phyloP scores from a whole-genome alignment of 1,140 invertebrate genomes.

The roundworm (Caenorhabditis elegans) region WBcel235 BX284604.4:8215501-8216000 shows the following conservation, averaged over 20 bases:
- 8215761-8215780: neutral
- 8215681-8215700: constrained; percentile 51
- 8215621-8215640: constrained; percentile 14
- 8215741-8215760: constrained; percentile 30
- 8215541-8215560: constrained; percentile 89
- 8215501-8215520: constrained; percentile 80
- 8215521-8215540: constrained; percentile 83
- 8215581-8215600: neutral
- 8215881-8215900: no score
- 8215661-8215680: constrained; percentile 58
- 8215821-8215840: constrained; percentile 38
- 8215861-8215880: neutral
- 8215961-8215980: no score
- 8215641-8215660: constrained; percentile 43
- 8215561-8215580: constrained; percentile 76
- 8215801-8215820: neutral
- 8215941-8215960: no score
- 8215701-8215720: constrained; percentile 45
- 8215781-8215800: constrained; percentile 12
- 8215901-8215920: no score
- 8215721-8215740: constrained; percentile 41
- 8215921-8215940: no score
- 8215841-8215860: neutral
- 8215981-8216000: no score
- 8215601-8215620: no score